Conservation (phyloP, 1,140 invertebrate genomes). For the Monomorium pharaonis region DNA sequence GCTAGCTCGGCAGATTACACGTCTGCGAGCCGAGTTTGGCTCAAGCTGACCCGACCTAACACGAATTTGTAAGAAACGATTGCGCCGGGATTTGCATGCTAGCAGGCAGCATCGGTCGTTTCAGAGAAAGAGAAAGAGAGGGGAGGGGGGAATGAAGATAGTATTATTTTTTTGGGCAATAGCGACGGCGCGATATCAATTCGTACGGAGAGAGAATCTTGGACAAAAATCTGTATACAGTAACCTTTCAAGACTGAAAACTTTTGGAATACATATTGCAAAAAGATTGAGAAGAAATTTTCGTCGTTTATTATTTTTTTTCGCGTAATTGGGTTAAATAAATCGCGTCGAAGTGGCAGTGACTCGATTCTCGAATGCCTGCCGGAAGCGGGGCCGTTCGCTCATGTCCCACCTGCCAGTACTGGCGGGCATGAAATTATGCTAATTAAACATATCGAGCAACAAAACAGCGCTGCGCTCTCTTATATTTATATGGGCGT, state of each 20-base stretch:
- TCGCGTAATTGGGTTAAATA: constrained; percentile 13
- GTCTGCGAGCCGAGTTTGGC: constrained; percentile 77
- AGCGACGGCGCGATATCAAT: not conserved
- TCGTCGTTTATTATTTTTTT: not conserved
- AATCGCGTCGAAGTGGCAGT: constrained; percentile 19
- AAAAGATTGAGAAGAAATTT: not conserved
- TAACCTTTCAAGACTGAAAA: not conserved
- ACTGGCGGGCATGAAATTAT: constrained; percentile 52
- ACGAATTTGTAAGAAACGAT: constrained; percentile 63
- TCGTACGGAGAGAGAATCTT: not conserved
- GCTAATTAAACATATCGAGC: constrained; percentile 56
- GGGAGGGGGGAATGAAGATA: not conserved
- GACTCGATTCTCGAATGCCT: constrained; percentile 17
- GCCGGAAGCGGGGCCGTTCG: constrained; percentile 26
- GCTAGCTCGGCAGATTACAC: constrained; percentile 83
- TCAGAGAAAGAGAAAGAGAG: not conserved
- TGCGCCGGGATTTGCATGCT: constrained; percentile 59
- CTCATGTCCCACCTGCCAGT: constrained; percentile 49
- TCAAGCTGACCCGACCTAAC: constrained; percentile 58
- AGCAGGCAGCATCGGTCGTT: not conserved
- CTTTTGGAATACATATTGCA: not conserved
- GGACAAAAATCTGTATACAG: not conserved
- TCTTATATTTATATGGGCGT: constrained; percentile 44
- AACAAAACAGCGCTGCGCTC: constrained; percentile 26
- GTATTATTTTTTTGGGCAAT: not conserved